Evolutionary conservation across 2,797 vertebrate species (phyloP), one percentile per base, ranked within the genome.

Genomic region (Eulemur mongoz): DNA sequence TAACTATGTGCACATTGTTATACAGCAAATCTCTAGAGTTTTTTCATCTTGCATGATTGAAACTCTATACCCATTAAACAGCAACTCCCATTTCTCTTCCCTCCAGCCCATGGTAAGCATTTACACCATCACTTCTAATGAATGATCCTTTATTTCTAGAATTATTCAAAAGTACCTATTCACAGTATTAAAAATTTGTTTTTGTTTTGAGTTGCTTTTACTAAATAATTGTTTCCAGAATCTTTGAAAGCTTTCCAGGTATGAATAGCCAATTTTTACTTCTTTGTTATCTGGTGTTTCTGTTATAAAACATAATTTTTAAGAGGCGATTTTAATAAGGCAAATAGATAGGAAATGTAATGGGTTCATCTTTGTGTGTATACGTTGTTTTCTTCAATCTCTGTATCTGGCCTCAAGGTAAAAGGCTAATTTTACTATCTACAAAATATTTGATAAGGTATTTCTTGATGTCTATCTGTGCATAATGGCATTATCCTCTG

Each of bases 181-280:
- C 8, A 35, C 45, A 35, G 67, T 80, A 86, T 65, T 76, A 89
- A 83, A 27, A 61, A 25, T 30, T 85, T 91, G 18, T 61, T 65
- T 20, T 50, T 91, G 54, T 80, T 88, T 91, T 90, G 59, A 95
- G 25, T 92, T 84, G 35, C 32, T 91, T 73, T 94, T 94, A 70
- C 15, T 70, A 52, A 96, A 76, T 87, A 93, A 96, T 95, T 93
- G 40, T 94, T 90, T 95, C 81, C 67, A 93, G 91, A 87, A 70
- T 23, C 7, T 85, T 76, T 84, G 86, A 87, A 93, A 9, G 30
- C 17, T 91, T 65, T 76, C 67, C 63, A 96, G 40, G 50, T 30
- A 79, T 86, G 15, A 40, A 90, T 59, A 86, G 35, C 38, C 79
- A 87, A 70, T 78, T 85, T 95, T 94, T 57, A 83, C 15, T 91